Percentiles rank a stretch among this genome's conserved stretches.
Evolutionary conservation across 2,888 invertebrate genomes (phyloP).

Genomic region (Caenorhabditis afra): DNA sequence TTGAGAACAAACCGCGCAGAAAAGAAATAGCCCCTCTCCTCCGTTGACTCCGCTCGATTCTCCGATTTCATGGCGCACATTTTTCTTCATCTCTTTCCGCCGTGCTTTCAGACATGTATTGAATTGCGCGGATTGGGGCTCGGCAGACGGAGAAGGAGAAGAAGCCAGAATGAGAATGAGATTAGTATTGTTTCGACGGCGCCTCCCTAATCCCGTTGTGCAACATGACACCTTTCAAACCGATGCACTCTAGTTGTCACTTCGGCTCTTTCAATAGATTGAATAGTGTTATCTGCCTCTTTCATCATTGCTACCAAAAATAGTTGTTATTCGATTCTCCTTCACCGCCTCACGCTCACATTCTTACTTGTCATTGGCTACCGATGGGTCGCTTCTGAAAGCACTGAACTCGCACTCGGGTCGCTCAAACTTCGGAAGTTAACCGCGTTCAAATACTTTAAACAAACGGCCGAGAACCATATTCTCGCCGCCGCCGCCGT

Average conservation of each 20-base stretch:
- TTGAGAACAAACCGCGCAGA: constrained; percentile 33
- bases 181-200: constrained; percentile 30
- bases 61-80: constrained; percentile 40
- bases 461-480: constrained; percentile 48
- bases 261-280: background rate
- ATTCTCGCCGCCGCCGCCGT: constrained; percentile 35
- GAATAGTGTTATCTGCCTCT: constrained; percentile 14
- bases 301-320: background rate
- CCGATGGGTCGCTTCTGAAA: background rate
- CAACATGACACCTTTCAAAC: constrained; percentile 43
- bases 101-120: constrained; percentile 32
- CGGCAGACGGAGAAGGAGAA: constrained; percentile 1
- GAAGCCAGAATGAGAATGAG: constrained; percentile 7
- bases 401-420: background rate
- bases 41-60: constrained; percentile 1
- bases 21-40: constrained; percentile 30
- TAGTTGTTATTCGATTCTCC: constrained; percentile 1
- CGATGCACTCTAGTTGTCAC: constrained; percentile 25
- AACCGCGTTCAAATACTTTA: constrained; percentile 59
- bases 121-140: constrained; percentile 24
- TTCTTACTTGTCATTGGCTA: background rate
- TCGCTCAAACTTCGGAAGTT: constrained; percentile 12
- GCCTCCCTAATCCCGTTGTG: constrained; percentile 39
- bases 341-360: constrained; percentile 16
- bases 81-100: constrained; percentile 2